These are phyloP conservation scores for Rhinichthys osculus DNA, from an alignment of 2,797 vertebrate genomes.

Conservation along the genomic window DNA sequence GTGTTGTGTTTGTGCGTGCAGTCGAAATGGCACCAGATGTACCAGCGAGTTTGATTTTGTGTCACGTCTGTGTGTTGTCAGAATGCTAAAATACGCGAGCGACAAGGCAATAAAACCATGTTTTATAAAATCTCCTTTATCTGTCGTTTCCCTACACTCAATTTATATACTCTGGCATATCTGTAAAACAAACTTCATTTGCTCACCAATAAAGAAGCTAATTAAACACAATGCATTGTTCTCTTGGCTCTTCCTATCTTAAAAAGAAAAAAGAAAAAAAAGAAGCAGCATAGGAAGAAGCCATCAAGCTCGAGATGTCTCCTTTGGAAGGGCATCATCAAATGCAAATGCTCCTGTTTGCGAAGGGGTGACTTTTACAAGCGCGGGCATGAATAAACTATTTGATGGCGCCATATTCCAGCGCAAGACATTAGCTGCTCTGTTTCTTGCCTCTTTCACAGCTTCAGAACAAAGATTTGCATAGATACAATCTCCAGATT, in stretches of 20 bases:
- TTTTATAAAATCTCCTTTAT: slow-evolving; percentile 61
- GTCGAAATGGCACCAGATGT: slow-evolving; percentile 74
- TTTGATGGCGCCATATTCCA: slow-evolving; percentile 61
- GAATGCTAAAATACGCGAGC: background rate
- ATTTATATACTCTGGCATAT: slow-evolving; percentile 64
- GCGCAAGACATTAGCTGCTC: slow-evolving; percentile 67
- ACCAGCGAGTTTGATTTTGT: slow-evolving; percentile 73
- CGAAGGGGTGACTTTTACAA: slow-evolving; percentile 54
- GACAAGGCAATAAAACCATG: slow-evolving; percentile 26
- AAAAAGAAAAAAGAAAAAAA: background rate
- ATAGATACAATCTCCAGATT: slow-evolving; percentile 62
- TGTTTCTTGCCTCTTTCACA: slow-evolving; percentile 57
- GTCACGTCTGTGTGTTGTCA: slow-evolving; percentile 16
- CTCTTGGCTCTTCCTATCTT: slow-evolving; percentile 30
- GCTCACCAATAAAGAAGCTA: slow-evolving; percentile 63
- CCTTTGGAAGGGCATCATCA: slow-evolving; percentile 58
- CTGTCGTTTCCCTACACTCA: slow-evolving; percentile 56
- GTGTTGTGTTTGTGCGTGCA: slow-evolving; percentile 76
- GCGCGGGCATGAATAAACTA: slow-evolving; percentile 53
- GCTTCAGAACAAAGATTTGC: slow-evolving; percentile 55
- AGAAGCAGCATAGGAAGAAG: slow-evolving; percentile 42
- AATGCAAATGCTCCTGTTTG: slow-evolving; percentile 56
- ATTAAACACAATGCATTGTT: slow-evolving; percentile 63
- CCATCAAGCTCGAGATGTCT: slow-evolving; percentile 44
- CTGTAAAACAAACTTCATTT: slow-evolving; percentile 72